phyloP scores from a whole-genome alignment of 2,888 invertebrate genomes.

The Mactromeris polynyma region DNA sequence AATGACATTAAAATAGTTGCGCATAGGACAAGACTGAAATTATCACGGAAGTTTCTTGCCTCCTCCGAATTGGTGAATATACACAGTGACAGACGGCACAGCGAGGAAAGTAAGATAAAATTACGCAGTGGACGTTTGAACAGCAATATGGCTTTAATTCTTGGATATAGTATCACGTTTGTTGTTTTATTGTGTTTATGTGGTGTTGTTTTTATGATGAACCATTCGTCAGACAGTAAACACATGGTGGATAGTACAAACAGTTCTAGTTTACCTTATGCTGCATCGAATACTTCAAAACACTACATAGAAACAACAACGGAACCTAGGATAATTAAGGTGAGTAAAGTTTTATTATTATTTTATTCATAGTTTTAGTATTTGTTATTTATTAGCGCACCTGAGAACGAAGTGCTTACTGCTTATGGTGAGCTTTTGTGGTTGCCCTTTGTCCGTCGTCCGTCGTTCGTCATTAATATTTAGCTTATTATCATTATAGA shows the following conservation, averaged over 20 bases:
- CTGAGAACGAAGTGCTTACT: too few species aligned
- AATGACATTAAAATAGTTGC: background rate
- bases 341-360: background rate
- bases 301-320: background rate
- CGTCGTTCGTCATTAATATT: too few species aligned
- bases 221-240: constrained; percentile 8
- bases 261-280: background rate
- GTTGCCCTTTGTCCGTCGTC: too few species aligned
- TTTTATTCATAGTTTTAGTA: too few species aligned
- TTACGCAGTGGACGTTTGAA: background rate
- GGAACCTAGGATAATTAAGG: background rate
- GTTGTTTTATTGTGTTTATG: constrained; percentile 45
- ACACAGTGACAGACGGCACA: background rate
- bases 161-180: constrained; percentile 24
- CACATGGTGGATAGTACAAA: background rate
- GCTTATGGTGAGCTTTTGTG: too few species aligned
- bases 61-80: background rate
- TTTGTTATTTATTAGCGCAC: too few species aligned
- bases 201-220: constrained; percentile 55
- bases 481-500: too few species aligned
- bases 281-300: background rate
- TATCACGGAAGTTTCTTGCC: background rate
- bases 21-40: background rate
- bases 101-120: background rate
- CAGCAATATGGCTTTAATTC: constrained; percentile 27